phyloP scores from a whole-genome alignment of 2,113 vertebrate species.

The Choloepus hoffmanni region DNA sequence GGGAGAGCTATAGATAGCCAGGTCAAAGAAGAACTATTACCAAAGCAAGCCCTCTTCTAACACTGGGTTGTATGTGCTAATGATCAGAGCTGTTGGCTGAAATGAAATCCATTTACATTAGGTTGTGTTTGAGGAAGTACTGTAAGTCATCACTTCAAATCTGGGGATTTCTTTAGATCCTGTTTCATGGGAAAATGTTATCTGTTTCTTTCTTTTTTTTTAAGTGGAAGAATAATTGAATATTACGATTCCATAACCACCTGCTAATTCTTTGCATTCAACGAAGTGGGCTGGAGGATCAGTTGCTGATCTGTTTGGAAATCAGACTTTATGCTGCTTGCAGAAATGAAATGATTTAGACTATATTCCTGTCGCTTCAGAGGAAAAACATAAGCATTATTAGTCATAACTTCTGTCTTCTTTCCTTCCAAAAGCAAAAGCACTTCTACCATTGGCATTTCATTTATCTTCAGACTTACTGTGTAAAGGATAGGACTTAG shows the following conservation, averaged over 20 bases:
- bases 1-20: neutral
- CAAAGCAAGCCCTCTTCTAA: neutral
- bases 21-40: conserved; percentile 7
- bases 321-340: conserved; percentile 63
- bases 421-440: conserved; percentile 50
- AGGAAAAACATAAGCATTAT: conserved; percentile 43
- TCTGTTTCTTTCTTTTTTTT: neutral
- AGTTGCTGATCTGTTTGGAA: conserved; percentile 60
- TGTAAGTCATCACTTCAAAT: neutral
- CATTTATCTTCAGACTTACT: conserved; percentile 17
- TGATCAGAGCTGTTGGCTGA: conserved; percentile 6
- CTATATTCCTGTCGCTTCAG: neutral
- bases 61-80: neutral
- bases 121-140: conserved; percentile 42
- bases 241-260: conserved; percentile 19
- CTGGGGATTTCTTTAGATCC: conserved; percentile 32
- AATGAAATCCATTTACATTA: conserved; percentile 48
- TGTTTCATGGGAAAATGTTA: conserved; percentile 21
- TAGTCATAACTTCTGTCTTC: conserved; percentile 32
- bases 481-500: conserved; percentile 28
- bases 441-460: conserved; percentile 14
- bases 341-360: conserved; percentile 46
- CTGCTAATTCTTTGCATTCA: conserved; percentile 34
- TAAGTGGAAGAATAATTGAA: neutral
- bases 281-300: conserved; percentile 54